A percentile compares a stretch with the other conserved stretches of the same genome.
Evolutionary conservation across 2,797 vertebrate genomes (phyloP).

Genomic region (Clarias laeviceps): DNA sequence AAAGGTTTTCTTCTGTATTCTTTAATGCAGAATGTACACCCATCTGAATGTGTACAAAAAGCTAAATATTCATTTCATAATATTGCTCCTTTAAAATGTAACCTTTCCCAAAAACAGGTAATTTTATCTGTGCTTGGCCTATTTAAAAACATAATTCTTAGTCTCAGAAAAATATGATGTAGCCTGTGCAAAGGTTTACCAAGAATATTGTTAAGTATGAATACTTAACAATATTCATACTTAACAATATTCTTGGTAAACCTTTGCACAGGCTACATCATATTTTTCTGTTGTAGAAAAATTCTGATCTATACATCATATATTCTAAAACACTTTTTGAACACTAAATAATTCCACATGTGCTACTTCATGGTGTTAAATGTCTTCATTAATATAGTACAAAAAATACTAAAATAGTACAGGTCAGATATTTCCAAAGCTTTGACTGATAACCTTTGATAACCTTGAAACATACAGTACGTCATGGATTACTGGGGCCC

Average conservation of each 20-base stretch:
- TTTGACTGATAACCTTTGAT: neutral
- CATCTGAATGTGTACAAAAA: too few relatives aligned
- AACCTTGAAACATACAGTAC: neutral
- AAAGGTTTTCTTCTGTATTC: neutral
- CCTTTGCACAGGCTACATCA: neutral
- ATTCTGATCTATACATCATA: too few relatives aligned
- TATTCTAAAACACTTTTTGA: neutral
- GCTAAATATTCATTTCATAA: neutral
- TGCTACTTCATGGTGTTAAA: neutral
- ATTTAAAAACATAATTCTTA: neutral
- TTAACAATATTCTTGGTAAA: neutral
- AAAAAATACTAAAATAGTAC: neutral
- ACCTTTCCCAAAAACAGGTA: neutral
- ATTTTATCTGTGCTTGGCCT: neutral
- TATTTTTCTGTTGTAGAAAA: too few relatives aligned
- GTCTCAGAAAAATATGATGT: neutral
- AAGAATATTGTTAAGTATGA: neutral
- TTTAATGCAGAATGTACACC: neutral
- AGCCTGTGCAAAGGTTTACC: neutral
- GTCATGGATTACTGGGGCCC: neutral
- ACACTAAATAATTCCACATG: neutral
- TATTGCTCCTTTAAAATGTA: neutral
- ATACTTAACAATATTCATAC: too few relatives aligned
- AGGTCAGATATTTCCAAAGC: neutral
- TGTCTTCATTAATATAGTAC: neutral